phyloP scores from a whole-genome alignment of 1,140 invertebrate genomes.

The Danaus melanippus region DNA sequence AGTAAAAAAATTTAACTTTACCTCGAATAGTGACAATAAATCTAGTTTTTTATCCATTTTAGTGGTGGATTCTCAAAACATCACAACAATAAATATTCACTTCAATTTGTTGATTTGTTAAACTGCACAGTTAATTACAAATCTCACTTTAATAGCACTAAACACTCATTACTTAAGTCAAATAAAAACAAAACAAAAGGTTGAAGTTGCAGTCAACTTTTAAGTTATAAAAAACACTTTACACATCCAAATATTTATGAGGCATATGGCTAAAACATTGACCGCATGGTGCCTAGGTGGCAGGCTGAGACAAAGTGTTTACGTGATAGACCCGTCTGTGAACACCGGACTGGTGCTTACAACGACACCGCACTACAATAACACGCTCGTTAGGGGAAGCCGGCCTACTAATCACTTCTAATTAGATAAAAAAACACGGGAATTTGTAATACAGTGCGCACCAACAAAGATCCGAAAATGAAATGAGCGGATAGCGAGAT shows the following conservation, averaged over 20 bases:
- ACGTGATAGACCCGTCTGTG: slow-evolving; percentile 30
- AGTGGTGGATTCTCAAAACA: slow-evolving; percentile 42
- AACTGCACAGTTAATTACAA: slow-evolving; percentile 10
- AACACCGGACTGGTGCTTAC: slow-evolving; percentile 17
- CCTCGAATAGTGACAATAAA: slow-evolving; percentile 67
- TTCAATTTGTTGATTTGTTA: slow-evolving; percentile 3
- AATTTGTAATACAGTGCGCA: slow-evolving; percentile 28
- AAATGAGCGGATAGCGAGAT: slow-evolving; percentile 54
- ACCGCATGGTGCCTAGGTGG: slow-evolving; percentile 69
- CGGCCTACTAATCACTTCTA: slow-evolving; percentile 27
- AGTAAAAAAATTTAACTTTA: slow-evolving; percentile 29
- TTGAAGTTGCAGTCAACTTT: slow-evolving; percentile 7
- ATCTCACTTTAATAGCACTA: not conserved
- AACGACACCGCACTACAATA: slow-evolving; percentile 19
- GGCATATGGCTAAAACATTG: slow-evolving; percentile 52
- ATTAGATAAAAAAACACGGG: slow-evolving; percentile 40
- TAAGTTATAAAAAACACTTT: slow-evolving; percentile 16
- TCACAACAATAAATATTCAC: slow-evolving; percentile 35
- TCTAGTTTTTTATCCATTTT: slow-evolving; percentile 71
- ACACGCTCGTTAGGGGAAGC: slow-evolving; percentile 15
- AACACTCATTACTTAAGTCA: slow-evolving; percentile 1
- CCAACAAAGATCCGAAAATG: slow-evolving; percentile 49
- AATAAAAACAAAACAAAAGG: not conserved
- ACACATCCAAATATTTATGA: slow-evolving; percentile 27
- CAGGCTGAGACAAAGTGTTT: slow-evolving; percentile 42